Evolutionary conservation across 2,113 vertebrate genomes (phyloP).

Genomic region (Proteles cristata): DNA sequence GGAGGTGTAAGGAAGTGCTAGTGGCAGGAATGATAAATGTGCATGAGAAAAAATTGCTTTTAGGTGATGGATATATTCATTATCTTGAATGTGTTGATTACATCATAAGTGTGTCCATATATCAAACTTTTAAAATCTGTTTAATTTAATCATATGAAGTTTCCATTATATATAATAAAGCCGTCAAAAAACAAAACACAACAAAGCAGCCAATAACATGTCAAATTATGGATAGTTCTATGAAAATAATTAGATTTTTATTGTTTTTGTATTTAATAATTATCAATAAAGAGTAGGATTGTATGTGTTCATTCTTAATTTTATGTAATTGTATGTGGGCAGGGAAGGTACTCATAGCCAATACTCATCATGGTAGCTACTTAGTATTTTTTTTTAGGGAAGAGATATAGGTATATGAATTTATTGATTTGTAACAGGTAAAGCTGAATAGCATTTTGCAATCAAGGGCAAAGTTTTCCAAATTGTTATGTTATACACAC

Average conservation of each 20-base stretch:
- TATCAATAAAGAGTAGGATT: background rate
- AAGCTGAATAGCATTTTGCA: background rate
- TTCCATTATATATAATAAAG: background rate
- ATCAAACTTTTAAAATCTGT: background rate
- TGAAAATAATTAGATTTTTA: background rate
- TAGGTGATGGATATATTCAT: background rate
- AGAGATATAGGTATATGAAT: background rate
- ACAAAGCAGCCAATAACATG: background rate
- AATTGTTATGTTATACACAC: background rate
- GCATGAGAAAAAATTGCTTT: background rate
- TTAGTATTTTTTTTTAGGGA: background rate
- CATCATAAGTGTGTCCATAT: background rate
- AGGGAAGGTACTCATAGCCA: background rate
- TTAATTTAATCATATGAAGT: background rate
- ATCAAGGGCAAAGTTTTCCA: background rate
- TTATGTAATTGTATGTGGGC: background rate
- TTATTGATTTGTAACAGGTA: background rate
- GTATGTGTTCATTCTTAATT: background rate
- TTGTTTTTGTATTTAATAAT: background rate
- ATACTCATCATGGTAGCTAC: background rate
- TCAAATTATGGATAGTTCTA: background rate
- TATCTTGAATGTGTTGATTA: background rate
- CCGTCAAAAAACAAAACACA: background rate
- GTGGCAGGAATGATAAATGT: background rate
- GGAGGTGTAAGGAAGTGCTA: background rate